A percentile compares a stretch with the other conserved stretches of the same genome.
phyloP scores from a whole-genome alignment of 2,113 vertebrate species.

The Chionis minor region DNA sequence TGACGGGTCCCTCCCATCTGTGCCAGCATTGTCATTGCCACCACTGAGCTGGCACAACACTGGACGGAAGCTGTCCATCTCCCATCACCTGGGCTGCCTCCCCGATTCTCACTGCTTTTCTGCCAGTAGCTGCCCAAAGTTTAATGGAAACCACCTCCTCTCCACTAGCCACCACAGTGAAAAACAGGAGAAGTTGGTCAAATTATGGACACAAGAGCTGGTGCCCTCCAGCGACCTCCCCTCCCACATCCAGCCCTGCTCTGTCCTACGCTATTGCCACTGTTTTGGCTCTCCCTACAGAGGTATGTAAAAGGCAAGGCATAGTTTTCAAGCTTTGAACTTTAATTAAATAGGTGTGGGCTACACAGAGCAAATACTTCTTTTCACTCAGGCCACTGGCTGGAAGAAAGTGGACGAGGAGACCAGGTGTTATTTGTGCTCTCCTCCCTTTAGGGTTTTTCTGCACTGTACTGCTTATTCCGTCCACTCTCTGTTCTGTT shows the following conservation, averaged over 20 bases:
- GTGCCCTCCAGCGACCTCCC: not conserved
- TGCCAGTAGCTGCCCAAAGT: not conserved
- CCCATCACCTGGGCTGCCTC: not conserved
- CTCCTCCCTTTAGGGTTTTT: not conserved
- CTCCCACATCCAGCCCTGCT: rapidly evolving
- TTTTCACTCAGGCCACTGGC: not conserved
- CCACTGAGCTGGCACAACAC: not conserved
- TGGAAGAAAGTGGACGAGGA: not conserved
- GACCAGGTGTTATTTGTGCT: not conserved
- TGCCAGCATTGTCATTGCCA: not conserved
- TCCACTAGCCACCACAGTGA: not conserved
- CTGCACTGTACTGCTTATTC: not conserved
- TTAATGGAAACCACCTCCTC: not conserved
- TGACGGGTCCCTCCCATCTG: not conserved
- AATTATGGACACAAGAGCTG: not conserved
- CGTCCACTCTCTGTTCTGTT: rapidly evolving
- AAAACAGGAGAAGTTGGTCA: not conserved
- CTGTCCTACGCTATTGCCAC: rapidly evolving
- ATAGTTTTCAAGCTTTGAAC: not conserved
- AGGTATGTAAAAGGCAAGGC: not conserved
- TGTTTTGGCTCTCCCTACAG: not conserved
- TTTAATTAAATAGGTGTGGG: constrained; percentile 27
- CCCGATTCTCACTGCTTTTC: not conserved
- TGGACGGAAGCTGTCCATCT: not conserved
- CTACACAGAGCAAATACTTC: not conserved